Evolutionary conservation across 2,888 invertebrate species (phyloP).

Genomic region (Crocallis elinguaria): DNA sequence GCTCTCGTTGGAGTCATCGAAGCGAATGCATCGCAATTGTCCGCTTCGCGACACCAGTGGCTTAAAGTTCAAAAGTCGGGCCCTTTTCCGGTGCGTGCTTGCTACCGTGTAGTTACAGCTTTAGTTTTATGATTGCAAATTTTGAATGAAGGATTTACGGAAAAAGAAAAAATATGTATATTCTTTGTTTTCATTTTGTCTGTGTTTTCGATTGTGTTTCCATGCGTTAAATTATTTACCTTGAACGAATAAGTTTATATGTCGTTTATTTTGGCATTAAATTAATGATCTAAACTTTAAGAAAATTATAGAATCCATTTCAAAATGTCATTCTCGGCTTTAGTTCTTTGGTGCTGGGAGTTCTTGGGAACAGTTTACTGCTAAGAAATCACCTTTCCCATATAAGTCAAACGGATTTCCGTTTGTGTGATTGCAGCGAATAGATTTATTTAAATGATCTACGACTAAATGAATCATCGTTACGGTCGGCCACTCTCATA

Average conservation of each 20-base stretch:
- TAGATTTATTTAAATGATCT: slow-evolving; percentile 13
- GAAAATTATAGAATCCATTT: not conserved
- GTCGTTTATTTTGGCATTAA: not conserved
- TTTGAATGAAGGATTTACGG: slow-evolving; percentile 8
- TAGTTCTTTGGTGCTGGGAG: not conserved
- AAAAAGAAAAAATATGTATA: not conserved
- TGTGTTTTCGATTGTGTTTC: slow-evolving; percentile 5
- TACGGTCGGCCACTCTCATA: not conserved
- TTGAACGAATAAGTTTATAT: not conserved
- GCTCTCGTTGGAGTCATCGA: slow-evolving; percentile 51
- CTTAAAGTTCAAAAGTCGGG: slow-evolving; percentile 67
- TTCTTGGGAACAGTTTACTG: not conserved
- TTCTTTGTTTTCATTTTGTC: slow-evolving; percentile 11
- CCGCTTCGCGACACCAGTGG: slow-evolving; percentile 45
- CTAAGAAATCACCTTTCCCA: slow-evolving; percentile 3
- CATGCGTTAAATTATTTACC: not conserved
- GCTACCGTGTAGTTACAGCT: slow-evolving; percentile 34
- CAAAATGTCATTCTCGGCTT: not conserved
- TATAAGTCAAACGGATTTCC: slow-evolving; percentile 20
- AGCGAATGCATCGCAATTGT: slow-evolving; percentile 53
- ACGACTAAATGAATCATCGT: slow-evolving; percentile 15
- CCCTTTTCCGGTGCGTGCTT: slow-evolving; percentile 73
- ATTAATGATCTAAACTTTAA: not conserved
- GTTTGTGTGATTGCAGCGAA: slow-evolving; percentile 7
- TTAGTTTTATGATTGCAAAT: slow-evolving; percentile 30